Evolutionary conservation across 2,113 vertebrate species (phyloP).

Genomic region (Columba janthina): DNA sequence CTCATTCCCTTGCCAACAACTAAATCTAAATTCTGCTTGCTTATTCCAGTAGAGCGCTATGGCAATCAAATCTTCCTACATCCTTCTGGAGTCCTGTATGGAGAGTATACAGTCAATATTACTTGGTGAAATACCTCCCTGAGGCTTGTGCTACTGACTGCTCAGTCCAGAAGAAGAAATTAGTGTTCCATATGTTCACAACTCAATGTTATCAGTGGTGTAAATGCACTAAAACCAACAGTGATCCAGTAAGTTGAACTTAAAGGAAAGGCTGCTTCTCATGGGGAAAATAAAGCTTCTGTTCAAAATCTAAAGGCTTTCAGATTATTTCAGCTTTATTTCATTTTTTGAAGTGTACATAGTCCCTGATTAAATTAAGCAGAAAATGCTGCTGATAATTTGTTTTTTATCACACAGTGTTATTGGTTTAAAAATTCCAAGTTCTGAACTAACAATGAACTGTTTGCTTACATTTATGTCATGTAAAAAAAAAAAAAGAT

Average conservation of each 20-base stretch:
- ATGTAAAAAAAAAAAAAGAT: not conserved
- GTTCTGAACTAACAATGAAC: not conserved
- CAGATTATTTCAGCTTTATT: not conserved
- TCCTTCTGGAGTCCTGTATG: not conserved
- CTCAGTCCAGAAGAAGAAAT: not conserved
- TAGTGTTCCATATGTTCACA: not conserved
- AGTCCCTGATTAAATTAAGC: not conserved
- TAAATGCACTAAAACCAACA: not conserved
- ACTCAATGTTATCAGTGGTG: not conserved
- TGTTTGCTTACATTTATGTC: not conserved
- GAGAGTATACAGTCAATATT: not conserved
- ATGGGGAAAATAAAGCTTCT: not conserved
- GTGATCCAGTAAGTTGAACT: not conserved
- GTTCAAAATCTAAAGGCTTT: not conserved
- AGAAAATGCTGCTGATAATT: constrained; percentile 2
- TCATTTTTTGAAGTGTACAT: not conserved
- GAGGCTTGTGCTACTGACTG: not conserved
- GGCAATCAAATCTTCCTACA: not conserved
- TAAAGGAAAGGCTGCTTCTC: not conserved
- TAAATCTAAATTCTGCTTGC: not conserved
- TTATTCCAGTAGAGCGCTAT: not conserved
- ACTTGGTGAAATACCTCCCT: not conserved
- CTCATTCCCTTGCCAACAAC: not conserved
- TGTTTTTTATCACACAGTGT: not conserved
- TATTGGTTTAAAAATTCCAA: not conserved